phyloP scores from a whole-genome alignment of 1,140 invertebrate species.

The Mylabris phalerata region DNA sequence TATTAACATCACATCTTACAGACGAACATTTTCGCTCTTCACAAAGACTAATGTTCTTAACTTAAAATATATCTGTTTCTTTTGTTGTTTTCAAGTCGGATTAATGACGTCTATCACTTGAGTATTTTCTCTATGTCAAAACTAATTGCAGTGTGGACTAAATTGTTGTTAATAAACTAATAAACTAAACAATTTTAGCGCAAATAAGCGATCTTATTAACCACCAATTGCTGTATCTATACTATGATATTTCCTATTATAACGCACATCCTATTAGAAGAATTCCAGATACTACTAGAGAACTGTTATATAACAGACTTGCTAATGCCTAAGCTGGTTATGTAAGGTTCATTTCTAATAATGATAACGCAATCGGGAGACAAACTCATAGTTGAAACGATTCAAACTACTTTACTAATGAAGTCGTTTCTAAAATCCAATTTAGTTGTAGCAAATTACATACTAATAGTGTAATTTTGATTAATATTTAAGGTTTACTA shows the following conservation, averaged over 20 bases:
- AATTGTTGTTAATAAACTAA: too few relatives aligned
- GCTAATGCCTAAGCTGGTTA: constrained; percentile 16
- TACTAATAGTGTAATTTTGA: constrained; percentile 18
- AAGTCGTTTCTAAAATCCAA: constrained; percentile 18
- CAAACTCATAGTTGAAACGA: constrained; percentile 15
- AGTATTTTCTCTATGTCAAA: too few relatives aligned
- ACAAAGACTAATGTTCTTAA: constrained; percentile 11
- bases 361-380: constrained; percentile 14
- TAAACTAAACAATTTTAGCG: background rate
- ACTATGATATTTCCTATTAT: background rate
- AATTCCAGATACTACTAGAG: constrained; percentile 11
- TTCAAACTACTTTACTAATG: constrained; percentile 20
- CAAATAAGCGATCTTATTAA: background rate
- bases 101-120: too few relatives aligned
- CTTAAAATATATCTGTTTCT: constrained; percentile 11
- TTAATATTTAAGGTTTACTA: constrained; percentile 16
- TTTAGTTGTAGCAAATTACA: constrained; percentile 17
- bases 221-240: too few relatives aligned
- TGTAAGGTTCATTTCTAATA: constrained; percentile 20
- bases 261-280: constrained; percentile 9
- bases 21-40: constrained; percentile 12
- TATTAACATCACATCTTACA: constrained; percentile 23
- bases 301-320: constrained; percentile 3
- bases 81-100: background rate
- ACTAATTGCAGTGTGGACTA: too few relatives aligned